These are phyloP conservation scores for Steinernema scapterisci DNA, from an alignment of 2,888 invertebrate species.

Conservation along the genomic window DNA sequence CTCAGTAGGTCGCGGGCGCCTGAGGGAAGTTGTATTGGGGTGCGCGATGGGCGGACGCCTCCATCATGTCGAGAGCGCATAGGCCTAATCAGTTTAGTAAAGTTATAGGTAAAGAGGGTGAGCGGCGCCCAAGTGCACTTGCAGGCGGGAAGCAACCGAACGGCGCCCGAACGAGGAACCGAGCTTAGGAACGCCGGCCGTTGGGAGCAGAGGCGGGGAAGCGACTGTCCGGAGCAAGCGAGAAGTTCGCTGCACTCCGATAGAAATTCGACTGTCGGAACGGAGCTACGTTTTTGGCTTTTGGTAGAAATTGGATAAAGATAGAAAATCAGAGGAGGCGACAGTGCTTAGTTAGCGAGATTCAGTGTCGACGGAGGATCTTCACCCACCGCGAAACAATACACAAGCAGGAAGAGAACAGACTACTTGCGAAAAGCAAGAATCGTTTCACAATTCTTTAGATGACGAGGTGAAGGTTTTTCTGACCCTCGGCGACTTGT, in stretches of 20 bases:
- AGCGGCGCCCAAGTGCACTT: background rate
- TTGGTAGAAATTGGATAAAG: background rate
- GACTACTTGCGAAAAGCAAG: background rate
- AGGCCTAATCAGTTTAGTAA: constrained; percentile 33
- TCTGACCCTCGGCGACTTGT: constrained; percentile 27
- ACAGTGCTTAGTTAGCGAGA: too few relatives aligned
- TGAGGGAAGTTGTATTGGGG: constrained; percentile 31
- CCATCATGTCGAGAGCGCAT: constrained; percentile 31
- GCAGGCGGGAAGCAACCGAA: background rate
- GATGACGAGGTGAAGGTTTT: constrained; percentile 25
- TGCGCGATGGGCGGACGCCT: constrained; percentile 25
- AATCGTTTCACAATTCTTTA: background rate
- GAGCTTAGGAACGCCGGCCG: background rate
- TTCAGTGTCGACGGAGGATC: background rate
- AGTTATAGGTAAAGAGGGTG: constrained; percentile 31
- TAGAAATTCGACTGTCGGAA: background rate
- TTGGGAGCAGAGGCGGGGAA: background rate
- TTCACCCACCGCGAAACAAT: background rate
- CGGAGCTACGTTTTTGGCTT: too few relatives aligned
- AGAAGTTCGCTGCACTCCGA: background rate
- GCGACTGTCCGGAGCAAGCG: background rate
- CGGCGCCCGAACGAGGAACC: background rate
- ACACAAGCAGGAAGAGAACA: background rate
- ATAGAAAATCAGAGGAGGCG: too few relatives aligned
- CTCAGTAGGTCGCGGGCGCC: constrained; percentile 26